A percentile compares a stretch with the other conserved stretches of the same genome.
Evolutionary conservation across 2,888 invertebrate species (phyloP).

Genomic region (Plusia festucae): DNA sequence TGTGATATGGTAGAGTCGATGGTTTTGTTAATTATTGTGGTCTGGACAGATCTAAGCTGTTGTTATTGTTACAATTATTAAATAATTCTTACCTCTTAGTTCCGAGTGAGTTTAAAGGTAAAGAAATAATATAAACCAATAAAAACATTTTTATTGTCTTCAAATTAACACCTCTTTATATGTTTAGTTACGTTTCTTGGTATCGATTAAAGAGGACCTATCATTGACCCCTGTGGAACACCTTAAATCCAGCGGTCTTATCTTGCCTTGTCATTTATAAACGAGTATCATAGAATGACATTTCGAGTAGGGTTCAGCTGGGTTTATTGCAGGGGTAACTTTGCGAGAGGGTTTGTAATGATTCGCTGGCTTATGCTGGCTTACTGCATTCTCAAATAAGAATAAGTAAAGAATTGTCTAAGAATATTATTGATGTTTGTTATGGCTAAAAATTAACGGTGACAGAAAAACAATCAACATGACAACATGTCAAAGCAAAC

Average conservation of each 20-base stretch:
- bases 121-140: neutral
- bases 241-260: slow-evolving; percentile 72
- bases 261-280: slow-evolving; percentile 78
- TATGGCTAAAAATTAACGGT: neutral
- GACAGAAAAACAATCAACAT: neutral
- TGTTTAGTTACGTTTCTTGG: neutral
- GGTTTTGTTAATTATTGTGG: neutral
- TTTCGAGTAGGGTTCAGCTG: slow-evolving; percentile 61
- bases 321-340: slow-evolving; percentile 60
- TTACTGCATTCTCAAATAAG: slow-evolving; percentile 51
- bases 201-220: slow-evolving; percentile 33
- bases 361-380: slow-evolving; percentile 43
- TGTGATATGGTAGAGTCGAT: neutral
- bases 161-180: neutral
- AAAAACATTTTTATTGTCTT: neutral
- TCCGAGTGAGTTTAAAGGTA: neutral
- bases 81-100: neutral
- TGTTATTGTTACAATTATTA: no score
- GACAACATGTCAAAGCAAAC: neutral
- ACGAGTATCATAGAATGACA: slow-evolving; percentile 72
- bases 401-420: slow-evolving; percentile 25
- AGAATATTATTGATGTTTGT: slow-evolving; percentile 21
- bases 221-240: slow-evolving; percentile 50
- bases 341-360: slow-evolving; percentile 51
- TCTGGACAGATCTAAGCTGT: no score